Evolutionary conservation across 2,888 invertebrate genomes (phyloP).

Genomic region (Eristalinus aeneus): DNA sequence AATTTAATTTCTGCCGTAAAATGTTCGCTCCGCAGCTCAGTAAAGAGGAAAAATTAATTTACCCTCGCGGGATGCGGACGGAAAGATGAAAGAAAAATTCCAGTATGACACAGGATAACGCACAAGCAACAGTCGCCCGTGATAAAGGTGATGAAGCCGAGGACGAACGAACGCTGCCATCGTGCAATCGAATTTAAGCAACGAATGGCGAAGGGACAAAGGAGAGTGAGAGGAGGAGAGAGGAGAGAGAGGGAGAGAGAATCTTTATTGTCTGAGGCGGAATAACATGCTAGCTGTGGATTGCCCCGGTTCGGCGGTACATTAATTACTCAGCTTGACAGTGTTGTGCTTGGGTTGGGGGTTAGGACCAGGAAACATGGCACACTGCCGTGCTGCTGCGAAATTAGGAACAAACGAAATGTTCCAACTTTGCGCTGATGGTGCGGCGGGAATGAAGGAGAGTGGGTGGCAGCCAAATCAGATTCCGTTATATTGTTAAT

Average conservation of each 20-base stretch:
- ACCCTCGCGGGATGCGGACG: slow-evolving; percentile 36
- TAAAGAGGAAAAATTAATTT: slow-evolving; percentile 56
- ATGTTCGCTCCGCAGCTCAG: slow-evolving; percentile 31
- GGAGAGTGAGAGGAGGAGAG: not conserved
- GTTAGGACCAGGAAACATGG: not conserved
- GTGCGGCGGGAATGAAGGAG: too few species aligned
- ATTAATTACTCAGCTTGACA: slow-evolving; percentile 42
- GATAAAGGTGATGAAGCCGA: slow-evolving; percentile 4
- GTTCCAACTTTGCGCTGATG: not conserved
- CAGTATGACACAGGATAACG: slow-evolving; percentile 12
- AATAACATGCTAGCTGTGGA: slow-evolving; percentile 10
- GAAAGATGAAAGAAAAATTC: slow-evolving; percentile 47
- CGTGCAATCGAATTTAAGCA: not conserved
- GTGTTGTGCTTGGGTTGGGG: not conserved
- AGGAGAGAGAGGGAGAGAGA: slow-evolving; percentile 3
- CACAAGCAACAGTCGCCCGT: slow-evolving; percentile 22
- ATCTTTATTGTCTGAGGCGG: slow-evolving; percentile 33
- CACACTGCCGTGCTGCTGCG: slow-evolving; percentile 19
- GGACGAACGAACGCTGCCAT: not conserved
- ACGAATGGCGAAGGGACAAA: too few species aligned
- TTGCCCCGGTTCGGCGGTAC: slow-evolving; percentile 8
- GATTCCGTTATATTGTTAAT: slow-evolving; percentile 25
- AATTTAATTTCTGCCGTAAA: slow-evolving; percentile 58
- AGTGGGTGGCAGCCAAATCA: too few species aligned
- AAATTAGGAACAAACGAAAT: not conserved